These are phyloP conservation scores for Drosophila quadrilineata DNA, from an alignment of 1,140 invertebrate genomes.

Conservation along the genomic window DNA sequence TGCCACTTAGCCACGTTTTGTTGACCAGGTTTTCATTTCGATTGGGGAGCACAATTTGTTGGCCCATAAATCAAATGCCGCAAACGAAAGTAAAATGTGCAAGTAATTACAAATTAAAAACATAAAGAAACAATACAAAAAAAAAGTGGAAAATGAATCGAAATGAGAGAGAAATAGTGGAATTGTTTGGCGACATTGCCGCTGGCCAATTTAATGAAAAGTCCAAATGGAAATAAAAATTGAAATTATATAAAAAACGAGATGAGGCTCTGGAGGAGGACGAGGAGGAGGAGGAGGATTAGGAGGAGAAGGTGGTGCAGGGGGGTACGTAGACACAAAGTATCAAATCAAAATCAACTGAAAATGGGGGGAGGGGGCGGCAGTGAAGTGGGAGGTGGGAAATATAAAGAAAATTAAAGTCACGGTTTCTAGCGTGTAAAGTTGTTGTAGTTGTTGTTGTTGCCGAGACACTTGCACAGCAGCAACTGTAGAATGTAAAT, in stretches of 20 bases:
- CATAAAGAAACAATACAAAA: slow-evolving; percentile 9
- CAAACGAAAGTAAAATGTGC: slow-evolving; percentile 74
- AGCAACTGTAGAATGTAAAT: slow-evolving; percentile 70
- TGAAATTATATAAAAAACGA: slow-evolving; percentile 71
- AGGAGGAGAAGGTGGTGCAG: no score
- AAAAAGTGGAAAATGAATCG: slow-evolving; percentile 3
- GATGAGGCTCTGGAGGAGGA: no score
- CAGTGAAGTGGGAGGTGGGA: background rate
- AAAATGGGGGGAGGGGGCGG: slow-evolving; percentile 30
- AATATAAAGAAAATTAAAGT: slow-evolving; percentile 71
- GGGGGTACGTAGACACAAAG: slow-evolving; percentile 16
- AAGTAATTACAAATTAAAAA: slow-evolving; percentile 75
- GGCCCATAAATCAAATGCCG: slow-evolving; percentile 68
- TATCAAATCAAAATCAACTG: slow-evolving; percentile 59
- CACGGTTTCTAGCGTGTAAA: slow-evolving; percentile 77
- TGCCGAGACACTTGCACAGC: slow-evolving; percentile 60
- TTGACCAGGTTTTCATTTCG: slow-evolving; percentile 46
- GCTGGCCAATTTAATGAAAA: slow-evolving; percentile 71
- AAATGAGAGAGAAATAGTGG: background rate
- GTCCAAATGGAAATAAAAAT: slow-evolving; percentile 67
- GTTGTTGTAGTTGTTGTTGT: slow-evolving; percentile 64
- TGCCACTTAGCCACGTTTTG: slow-evolving; percentile 54
- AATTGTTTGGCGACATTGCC: slow-evolving; percentile 62
- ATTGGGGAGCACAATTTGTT: slow-evolving; percentile 38
- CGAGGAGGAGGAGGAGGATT: no score